Base-by-base conservation (phyloP, 2,113 vertebrate genomes). In the Amia ocellicauda region DNA sequence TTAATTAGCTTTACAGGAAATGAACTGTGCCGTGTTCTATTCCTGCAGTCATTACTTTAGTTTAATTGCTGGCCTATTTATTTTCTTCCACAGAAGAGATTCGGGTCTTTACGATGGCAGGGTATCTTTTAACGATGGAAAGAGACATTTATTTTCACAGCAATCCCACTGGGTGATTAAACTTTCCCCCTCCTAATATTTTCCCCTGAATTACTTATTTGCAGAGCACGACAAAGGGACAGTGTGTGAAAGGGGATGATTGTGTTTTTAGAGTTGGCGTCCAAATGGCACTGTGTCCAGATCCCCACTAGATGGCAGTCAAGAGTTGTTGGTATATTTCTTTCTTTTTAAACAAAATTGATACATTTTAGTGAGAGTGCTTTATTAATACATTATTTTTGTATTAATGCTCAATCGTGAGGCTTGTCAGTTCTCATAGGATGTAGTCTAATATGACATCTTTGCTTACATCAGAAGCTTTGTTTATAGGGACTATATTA, bases 1-100 rank as follows among this genome's bases (percentile, higher is more conserved):
- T 71, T 79, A 65, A 80, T 80, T 78, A 76, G 62, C 60, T 79
- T 58, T 58, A 58, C 56, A 69, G 76, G 80, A 86, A 85, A 79
- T 74, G 60, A 47, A 67, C 47, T 68, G 67, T 67, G 76, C 69
- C 72, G 76, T 73, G 77, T 82, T 74, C 76, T 69, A 82, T 84
- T 82, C 80, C 64, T 5, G 8, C 36, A 13, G 45, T 62, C 59
- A 72, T 77, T 80, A 75, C 69, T 79, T 74, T 77, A 66, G 60
- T 73, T 73, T 73, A 76, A 83, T 80, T 70, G 74, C 63, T 64
- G 56, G 59, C 61, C 68, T 78, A 67, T 85, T 79, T 72, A 52
- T 74, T 69, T 80, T 80, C 53, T 65, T 64, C 62, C 42, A 60
- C 65, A 76, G 70, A 71, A 72, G 72, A 80, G 76, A 75, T 70